Base-by-base conservation (phyloP, 2,797 vertebrate species). In the Cyclura pinguis region DNA sequence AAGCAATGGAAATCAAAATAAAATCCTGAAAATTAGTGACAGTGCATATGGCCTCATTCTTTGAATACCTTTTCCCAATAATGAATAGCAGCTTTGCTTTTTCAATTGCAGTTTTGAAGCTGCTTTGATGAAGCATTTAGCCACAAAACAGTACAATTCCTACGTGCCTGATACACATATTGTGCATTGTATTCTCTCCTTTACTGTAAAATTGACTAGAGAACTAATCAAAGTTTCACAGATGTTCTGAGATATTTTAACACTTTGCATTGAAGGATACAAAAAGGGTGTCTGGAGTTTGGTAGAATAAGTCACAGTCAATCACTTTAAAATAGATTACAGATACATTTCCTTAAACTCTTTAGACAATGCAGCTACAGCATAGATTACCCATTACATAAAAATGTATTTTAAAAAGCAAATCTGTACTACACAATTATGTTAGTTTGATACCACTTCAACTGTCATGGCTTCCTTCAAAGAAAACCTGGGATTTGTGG, bases 11-110 rank as follows among this genome's bases (percentile, higher is more conserved):
- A 82, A 22, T 35, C 57, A 59, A 81, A 82, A 55, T 16, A 57
- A 80, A 52, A 52, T 1, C 77, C 47, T 52, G 47, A 80, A 52
- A 50, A 52, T 80, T 80, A 52, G 77, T 80, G 0, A 16, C 6
- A 78, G 52, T 52, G 20, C 88, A 77, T 38, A 85, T 93, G 84
- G 20, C 18, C 81, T 86, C 73, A 47, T 91, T 96, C 74, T 35
- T 93, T 88, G 90, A 74, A 88, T 3, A 85, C n/a, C n/a, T 87
- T 76, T 80, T 73, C 83, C 0, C 0, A 47, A 92, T 93, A 91
- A 62, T 74, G 57, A 83, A 47, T 7, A 74, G 18, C 38, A 72
- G 18, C 88, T 92, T 89, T 16, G 6, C 20, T 47, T 90, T 32
- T 93, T 92, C 80, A 57, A 80, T 89, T 90, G 67, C 7, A 80